Evolutionary conservation across 2,113 vertebrate genomes (phyloP).

Genomic region (Pteropus alecto): DNA sequence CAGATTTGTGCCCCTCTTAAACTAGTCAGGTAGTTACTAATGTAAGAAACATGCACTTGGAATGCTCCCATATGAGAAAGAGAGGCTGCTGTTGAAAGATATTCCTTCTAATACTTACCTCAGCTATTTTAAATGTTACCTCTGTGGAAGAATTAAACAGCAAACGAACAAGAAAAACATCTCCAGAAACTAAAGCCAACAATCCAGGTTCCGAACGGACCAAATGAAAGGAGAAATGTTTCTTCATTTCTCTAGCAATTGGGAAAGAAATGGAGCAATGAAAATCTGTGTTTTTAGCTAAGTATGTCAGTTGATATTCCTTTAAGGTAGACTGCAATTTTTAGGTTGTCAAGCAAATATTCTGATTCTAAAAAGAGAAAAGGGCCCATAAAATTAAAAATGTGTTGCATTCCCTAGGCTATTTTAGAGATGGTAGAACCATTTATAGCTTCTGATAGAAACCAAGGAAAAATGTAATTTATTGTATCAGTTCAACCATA

Average conservation of each 20-base stretch:
- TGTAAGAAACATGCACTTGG: background rate
- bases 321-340: background rate
- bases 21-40: background rate
- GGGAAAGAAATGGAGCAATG: background rate
- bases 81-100: background rate
- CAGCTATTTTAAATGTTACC: background rate
- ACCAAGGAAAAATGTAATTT: background rate
- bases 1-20: background rate
- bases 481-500: slow-evolving; percentile 55
- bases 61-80: background rate
- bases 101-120: background rate
- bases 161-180: background rate
- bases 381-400: slow-evolving; percentile 38
- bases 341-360: background rate
- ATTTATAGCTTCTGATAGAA: slow-evolving; percentile 54
- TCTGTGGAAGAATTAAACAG: background rate
- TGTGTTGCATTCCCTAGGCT: background rate
- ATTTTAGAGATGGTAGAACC: slow-evolving; percentile 43
- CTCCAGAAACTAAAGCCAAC: background rate
- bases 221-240: background rate
- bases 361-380: slow-evolving; percentile 30
- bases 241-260: background rate
- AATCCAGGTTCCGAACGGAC: background rate
- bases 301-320: background rate
- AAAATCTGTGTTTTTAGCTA: background rate